These are phyloP conservation scores for Sebastes iracundus DNA, from an alignment of 2,797 vertebrate species.

Conservation along the genomic window DNA sequence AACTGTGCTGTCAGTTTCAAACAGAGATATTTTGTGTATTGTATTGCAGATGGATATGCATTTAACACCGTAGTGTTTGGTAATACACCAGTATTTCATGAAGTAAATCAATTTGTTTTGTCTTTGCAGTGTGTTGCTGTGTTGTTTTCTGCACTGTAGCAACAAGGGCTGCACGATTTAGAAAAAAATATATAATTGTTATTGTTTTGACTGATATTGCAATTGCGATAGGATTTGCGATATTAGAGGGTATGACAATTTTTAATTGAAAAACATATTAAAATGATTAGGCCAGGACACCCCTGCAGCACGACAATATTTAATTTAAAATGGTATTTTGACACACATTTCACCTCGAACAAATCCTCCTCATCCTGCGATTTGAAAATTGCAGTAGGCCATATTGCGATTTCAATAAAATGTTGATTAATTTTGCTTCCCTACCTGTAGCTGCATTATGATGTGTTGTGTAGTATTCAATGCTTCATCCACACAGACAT, in stretches of 20 bases:
- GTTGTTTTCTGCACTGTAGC: not conserved
- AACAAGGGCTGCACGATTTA: no score
- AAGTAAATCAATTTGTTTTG: not conserved
- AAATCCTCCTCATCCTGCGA: no score
- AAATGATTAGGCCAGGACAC: no score
- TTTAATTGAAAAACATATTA: no score
- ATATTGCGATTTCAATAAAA: not conserved
- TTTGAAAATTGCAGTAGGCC: no score
- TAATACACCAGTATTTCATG: not conserved
- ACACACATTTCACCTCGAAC: no score
- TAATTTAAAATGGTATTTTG: no score
- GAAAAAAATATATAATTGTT: no score
- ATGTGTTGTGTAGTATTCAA: not conserved
- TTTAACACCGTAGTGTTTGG: not conserved
- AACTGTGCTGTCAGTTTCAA: slow-evolving; percentile 1
- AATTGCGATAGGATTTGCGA: no score
- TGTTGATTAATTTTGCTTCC: not conserved
- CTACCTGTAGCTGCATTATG: not conserved
- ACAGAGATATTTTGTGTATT: not conserved
- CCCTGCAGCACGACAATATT: no score
- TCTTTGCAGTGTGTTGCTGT: not conserved
- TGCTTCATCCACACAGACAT: not conserved
- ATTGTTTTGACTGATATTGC: no score
- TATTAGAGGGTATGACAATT: no score
- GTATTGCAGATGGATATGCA: not conserved